phyloP scores from a whole-genome alignment of 2,888 invertebrate species.

The Anodontia alba region DNA sequence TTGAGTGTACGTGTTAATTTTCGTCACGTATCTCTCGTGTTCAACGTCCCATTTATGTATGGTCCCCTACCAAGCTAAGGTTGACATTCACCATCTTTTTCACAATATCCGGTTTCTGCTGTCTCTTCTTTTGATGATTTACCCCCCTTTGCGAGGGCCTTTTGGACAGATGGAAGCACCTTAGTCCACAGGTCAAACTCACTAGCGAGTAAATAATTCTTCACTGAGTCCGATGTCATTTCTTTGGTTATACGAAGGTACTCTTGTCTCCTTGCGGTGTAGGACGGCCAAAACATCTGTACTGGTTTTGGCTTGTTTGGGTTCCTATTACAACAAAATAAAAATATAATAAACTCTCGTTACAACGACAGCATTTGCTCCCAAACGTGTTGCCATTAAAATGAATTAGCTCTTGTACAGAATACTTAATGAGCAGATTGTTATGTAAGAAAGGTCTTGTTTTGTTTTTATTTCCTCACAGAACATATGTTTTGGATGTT shows the following conservation, averaged over 20 bases:
- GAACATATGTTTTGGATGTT: too few relatives aligned
- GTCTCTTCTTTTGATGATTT: background rate
- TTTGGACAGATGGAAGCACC: background rate
- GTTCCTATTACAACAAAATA: background rate
- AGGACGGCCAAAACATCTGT: background rate
- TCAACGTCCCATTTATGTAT: too few relatives aligned
- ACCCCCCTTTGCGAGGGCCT: background rate
- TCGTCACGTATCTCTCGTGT: too few relatives aligned
- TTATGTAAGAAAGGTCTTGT: too few relatives aligned
- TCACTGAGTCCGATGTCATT: background rate
- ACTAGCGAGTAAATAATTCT: background rate
- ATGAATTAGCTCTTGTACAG: too few relatives aligned
- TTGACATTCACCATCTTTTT: background rate
- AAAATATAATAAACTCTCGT: background rate
- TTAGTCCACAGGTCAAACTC: background rate
- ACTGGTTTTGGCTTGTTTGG: constrained; percentile 1
- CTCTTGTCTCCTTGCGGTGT: background rate
- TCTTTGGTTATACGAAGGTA: background rate
- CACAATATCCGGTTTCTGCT: background rate
- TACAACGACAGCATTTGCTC: too few relatives aligned
- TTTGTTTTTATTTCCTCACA: too few relatives aligned
- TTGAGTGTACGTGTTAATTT: too few relatives aligned
- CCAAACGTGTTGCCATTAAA: too few relatives aligned
- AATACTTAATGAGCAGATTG: too few relatives aligned
- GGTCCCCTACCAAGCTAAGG: background rate